Evolutionary conservation across 2,797 vertebrate species (phyloP).

Genomic region (Ambastaia sidthimunki): DNA sequence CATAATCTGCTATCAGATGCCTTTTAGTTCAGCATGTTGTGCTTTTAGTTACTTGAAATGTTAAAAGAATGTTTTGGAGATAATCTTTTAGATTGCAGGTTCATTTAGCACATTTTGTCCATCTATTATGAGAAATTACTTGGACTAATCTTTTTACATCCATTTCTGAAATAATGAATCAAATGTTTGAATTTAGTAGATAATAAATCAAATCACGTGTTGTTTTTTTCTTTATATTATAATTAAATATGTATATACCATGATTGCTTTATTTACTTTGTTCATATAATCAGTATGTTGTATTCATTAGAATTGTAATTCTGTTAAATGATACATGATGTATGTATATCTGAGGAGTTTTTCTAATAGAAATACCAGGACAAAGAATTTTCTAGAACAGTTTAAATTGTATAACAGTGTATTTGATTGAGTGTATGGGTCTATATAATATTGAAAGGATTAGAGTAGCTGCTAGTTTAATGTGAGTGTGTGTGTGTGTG

Average conservation of each 20-base stretch:
- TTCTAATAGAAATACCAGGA: not conserved
- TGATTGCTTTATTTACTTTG: not conserved
- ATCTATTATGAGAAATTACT: not conserved
- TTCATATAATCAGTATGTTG: not conserved
- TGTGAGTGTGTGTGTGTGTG: slow-evolving; percentile 15
- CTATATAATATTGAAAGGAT: not conserved
- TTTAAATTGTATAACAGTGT: not conserved
- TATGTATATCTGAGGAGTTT: not conserved
- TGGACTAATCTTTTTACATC: not conserved
- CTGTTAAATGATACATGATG: too few relatives aligned
- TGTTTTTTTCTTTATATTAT: not conserved
- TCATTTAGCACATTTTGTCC: not conserved
- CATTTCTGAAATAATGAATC: not conserved
- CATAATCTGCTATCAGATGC: not conserved
- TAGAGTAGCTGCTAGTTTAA: not conserved
- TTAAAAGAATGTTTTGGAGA: too few relatives aligned
- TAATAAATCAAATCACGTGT: not conserved
- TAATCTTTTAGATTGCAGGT: not conserved
- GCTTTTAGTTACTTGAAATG: not conserved
- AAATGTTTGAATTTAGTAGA: not conserved
- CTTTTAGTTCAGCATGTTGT: not conserved
- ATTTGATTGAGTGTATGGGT: not conserved
- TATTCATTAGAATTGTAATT: not conserved
- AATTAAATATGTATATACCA: not conserved
- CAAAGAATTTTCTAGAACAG: not conserved